Conservation (phyloP, 2,888 invertebrate genomes). For the Gastrophysa polygoni region DNA sequence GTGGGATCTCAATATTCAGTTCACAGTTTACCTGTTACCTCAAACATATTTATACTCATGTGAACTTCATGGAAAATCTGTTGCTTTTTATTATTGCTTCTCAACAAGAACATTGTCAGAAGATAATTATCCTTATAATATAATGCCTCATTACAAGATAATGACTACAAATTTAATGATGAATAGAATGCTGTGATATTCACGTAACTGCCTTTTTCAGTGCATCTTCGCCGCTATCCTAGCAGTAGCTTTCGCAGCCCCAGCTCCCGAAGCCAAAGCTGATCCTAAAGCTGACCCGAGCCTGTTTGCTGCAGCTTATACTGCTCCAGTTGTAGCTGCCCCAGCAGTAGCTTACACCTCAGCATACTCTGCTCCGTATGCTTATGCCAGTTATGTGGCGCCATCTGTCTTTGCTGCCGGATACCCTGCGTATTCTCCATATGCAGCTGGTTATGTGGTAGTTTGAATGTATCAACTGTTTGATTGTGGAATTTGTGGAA, state of each 20-base stretch:
- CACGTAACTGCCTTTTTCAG: slow-evolving; percentile 5
- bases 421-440: slow-evolving; percentile 26
- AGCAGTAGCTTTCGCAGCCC: slow-evolving; percentile 23
- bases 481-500: background rate
- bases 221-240: slow-evolving; percentile 20
- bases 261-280: slow-evolving; percentile 23
- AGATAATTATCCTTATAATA: too few relatives aligned
- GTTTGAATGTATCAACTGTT: background rate
- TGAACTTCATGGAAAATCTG: too few relatives aligned
- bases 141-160: too few relatives aligned
- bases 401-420: slow-evolving; percentile 30
- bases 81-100: too few relatives aligned
- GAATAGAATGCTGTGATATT: too few relatives aligned
- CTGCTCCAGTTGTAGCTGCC: slow-evolving; percentile 22
- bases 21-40: too few relatives aligned
- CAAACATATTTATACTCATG: too few relatives aligned
- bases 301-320: slow-evolving; percentile 22
- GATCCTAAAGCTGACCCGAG: slow-evolving; percentile 20
- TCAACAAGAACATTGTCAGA: too few relatives aligned
- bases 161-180: too few relatives aligned
- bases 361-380: slow-evolving; percentile 25
- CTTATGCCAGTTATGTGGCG: slow-evolving; percentile 25
- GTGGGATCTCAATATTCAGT: too few relatives aligned
- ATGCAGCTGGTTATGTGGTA: slow-evolving; percentile 28
- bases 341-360: slow-evolving; percentile 19